A percentile compares a stretch with the other conserved stretches of the same genome.
Evolutionary conservation across 2,113 vertebrate genomes (phyloP).

Genomic region (Bubo bubo): DNA sequence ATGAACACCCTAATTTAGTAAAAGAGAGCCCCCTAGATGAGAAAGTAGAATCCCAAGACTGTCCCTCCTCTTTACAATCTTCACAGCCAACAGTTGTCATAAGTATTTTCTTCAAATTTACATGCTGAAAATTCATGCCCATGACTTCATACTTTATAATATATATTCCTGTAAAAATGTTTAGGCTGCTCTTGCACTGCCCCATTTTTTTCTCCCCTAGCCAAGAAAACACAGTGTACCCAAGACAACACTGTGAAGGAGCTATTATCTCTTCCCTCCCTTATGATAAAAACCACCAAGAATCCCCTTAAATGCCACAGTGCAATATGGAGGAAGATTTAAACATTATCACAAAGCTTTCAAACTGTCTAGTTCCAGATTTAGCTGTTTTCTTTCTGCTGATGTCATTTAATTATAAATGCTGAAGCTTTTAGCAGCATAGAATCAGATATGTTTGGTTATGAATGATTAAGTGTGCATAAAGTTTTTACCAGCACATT

Average conservation of each 20-base stretch:
- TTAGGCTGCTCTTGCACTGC: not conserved
- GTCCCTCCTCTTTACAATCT: not conserved
- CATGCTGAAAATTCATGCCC: not conserved
- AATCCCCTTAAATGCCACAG: not conserved
- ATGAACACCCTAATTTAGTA: not conserved
- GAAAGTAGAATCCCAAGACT: not conserved
- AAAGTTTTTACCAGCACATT: constrained; percentile 73
- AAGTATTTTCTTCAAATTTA: not conserved
- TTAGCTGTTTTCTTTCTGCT: constrained; percentile 24
- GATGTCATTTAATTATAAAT: constrained; percentile 73
- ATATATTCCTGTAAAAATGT: not conserved
- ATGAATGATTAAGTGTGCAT: constrained; percentile 75
- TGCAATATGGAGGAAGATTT: not conserved
- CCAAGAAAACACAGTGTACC: not conserved
- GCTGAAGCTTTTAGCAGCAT: constrained; percentile 67
- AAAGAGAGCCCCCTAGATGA: not conserved
- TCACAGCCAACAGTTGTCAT: not conserved
- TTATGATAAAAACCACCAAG: not conserved
- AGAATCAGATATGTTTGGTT: constrained; percentile 55
- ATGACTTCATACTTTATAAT: not conserved
- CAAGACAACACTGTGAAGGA: not conserved
- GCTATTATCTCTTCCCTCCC: not conserved
- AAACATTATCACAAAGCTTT: constrained; percentile 31
- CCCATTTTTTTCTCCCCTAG: not conserved
- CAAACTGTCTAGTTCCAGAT: constrained; percentile 13